Base-by-base conservation (phyloP, 2,888 invertebrate species). In the Hypselothyrea guttata region DNA sequence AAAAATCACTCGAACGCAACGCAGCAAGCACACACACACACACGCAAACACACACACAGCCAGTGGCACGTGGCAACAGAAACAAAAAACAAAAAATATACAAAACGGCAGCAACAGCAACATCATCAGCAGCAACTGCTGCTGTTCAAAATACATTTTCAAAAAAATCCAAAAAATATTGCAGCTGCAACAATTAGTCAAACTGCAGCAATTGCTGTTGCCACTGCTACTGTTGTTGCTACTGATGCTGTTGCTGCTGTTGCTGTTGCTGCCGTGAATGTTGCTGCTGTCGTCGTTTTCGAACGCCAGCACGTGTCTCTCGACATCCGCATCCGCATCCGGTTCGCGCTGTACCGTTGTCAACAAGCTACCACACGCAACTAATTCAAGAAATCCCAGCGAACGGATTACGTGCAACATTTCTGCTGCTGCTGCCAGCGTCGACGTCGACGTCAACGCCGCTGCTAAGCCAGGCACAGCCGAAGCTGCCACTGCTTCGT, bases 311-410 rank as follows among this genome's bases (percentile, higher is more conserved):
- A 71, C 81, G 73, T 73, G 58, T 51, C 22, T 22, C n/a, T 64
- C 49, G 12, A 11, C 33, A 16, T 18, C 18, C n/a, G 54, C 71
- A 77, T 86, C 84, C 86, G 87, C 75, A 86, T 79, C 86, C 86
- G 86, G 79, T 71, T 82, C 87, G 86, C 88, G 86, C 71, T 78
- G n/a, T n/a, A 73, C 78, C 78, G 78, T 72, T 85, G 84, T 83
- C 86, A 87, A 87, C 86, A 86, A 85, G 75, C 86, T 87, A 82
- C 87, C 84, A 76, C 84, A 87, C 84, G 85, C 83, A 87, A 88
- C 87, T 88, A 87, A 88, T 83, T 83, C 77, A 86, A 86, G 72
- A 81, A 71, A 82, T 86, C 76, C 22, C 84, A 83, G 75, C 76
- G 78, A 84, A 87, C 83, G 86, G 87, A 88, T 87, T 86, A 86